These are phyloP conservation scores for Yoshiicerus persimilis DNA, from an alignment of 1,140 invertebrate genomes.

Conservation along the genomic window DNA sequence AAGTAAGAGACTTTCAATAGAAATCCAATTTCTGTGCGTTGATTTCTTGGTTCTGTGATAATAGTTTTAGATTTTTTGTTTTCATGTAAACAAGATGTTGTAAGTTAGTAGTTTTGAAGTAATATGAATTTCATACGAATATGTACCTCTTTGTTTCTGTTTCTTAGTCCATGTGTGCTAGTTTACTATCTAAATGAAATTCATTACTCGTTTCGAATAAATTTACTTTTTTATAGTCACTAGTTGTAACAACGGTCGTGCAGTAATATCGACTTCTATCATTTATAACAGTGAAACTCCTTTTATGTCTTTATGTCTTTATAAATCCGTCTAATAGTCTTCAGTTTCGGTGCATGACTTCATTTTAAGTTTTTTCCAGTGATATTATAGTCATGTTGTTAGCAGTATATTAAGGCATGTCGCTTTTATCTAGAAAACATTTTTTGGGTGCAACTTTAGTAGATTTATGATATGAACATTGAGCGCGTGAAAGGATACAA, in stretches of 20 bases:
- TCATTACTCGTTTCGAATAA: neutral
- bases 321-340: too few relatives aligned
- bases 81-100: too few relatives aligned
- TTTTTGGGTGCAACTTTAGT: neutral
- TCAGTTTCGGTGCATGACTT: neutral
- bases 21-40: neutral
- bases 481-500: neutral
- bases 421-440: neutral
- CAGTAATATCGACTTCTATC: neutral
- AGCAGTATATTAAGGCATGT: neutral
- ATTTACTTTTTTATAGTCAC: neutral
- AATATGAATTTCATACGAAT: too few relatives aligned
- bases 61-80: neutral
- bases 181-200: neutral
- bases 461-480: neutral
- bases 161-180: neutral
- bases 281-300: too few relatives aligned
- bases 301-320: too few relatives aligned
- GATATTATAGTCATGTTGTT: neutral
- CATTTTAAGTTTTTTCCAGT: neutral
- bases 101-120: too few relatives aligned
- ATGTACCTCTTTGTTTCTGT: neutral
- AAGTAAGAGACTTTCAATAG: constrained; percentile 18
- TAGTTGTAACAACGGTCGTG: neutral
- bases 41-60: neutral